Evolutionary conservation across 2,113 vertebrate genomes (phyloP).

Genomic region (Siphamia tubifer): DNA sequence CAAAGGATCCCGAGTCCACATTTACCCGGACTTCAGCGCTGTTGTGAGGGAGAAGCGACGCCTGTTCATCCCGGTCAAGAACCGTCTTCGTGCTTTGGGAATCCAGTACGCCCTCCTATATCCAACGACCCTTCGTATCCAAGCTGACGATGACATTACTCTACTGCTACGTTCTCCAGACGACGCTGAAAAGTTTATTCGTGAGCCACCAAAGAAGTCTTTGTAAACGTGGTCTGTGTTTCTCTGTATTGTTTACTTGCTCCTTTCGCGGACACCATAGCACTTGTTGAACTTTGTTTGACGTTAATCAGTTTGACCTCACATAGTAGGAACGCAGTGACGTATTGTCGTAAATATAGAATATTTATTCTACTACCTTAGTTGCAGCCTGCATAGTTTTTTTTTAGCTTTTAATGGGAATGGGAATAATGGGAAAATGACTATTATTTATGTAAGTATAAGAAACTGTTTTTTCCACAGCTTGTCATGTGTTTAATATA

Average conservation of each 20-base stretch:
- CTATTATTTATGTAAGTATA: too few species aligned
- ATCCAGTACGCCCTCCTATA: neutral
- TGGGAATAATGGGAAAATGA: too few species aligned
- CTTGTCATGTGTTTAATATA: too few species aligned
- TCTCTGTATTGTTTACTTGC: too few species aligned
- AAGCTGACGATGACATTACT: neutral
- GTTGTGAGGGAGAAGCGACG: neutral
- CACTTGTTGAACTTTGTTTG: neutral
- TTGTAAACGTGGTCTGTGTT: neutral
- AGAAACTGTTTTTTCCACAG: too few species aligned
- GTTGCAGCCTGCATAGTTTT: too few species aligned
- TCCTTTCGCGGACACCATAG: too few species aligned
- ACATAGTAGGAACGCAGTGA: too few species aligned
- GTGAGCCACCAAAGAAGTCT: neutral
- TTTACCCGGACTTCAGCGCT: neutral
- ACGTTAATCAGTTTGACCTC: too few species aligned
- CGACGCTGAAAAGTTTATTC: neutral
- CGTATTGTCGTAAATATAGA: too few species aligned
- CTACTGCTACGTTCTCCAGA: neutral
- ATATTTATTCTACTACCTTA: too few species aligned
- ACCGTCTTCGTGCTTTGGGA: neutral
- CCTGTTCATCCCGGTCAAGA: neutral
- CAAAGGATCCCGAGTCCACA: neutral
- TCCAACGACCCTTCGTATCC: neutral
- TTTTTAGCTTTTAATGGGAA: too few species aligned